These are phyloP conservation scores for Psix sp. DNA, from an alignment of 1,140 invertebrate species.

Conservation along the genomic window DNA sequence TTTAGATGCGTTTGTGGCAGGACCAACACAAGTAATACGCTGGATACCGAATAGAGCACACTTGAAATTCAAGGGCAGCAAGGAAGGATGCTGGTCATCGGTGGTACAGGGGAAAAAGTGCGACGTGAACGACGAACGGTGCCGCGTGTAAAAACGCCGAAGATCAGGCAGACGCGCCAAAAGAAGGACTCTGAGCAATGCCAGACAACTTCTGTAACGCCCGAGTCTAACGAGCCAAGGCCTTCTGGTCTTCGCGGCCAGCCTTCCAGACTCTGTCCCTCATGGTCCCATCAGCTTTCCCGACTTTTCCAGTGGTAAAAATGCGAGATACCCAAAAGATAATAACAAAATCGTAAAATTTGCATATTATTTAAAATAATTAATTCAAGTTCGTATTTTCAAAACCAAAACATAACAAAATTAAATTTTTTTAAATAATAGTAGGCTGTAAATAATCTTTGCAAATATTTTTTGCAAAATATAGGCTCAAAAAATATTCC, in stretches of 20 bases:
- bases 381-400: too few species aligned
- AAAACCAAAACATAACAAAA: too few species aligned
- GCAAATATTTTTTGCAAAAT: too few species aligned
- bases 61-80: conserved; percentile 66
- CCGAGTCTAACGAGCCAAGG: conserved; percentile 59
- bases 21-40: conserved; percentile 54
- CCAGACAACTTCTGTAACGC: conserved; percentile 47
- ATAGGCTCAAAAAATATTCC: too few species aligned
- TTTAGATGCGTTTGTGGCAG: conserved; percentile 23
- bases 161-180: conserved; percentile 58
- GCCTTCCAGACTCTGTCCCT: conserved; percentile 37
- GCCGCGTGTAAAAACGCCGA: conserved; percentile 61
- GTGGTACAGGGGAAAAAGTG: conserved; percentile 49
- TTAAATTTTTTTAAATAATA: too few species aligned
- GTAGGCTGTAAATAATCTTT: too few species aligned
- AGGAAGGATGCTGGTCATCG: conserved; percentile 48
- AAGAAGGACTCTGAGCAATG: conserved; percentile 60
- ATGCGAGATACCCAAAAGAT: too few species aligned
- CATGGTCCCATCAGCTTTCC: conserved; percentile 20
- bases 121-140: conserved; percentile 61
- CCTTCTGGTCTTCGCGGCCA: conserved; percentile 35
- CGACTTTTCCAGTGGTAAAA: conserved; percentile 7
- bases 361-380: too few species aligned
- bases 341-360: too few species aligned
- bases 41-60: conserved; percentile 53